Evolutionary conservation across 2,888 invertebrate species (phyloP).

Genomic region (Blera fallax): DNA sequence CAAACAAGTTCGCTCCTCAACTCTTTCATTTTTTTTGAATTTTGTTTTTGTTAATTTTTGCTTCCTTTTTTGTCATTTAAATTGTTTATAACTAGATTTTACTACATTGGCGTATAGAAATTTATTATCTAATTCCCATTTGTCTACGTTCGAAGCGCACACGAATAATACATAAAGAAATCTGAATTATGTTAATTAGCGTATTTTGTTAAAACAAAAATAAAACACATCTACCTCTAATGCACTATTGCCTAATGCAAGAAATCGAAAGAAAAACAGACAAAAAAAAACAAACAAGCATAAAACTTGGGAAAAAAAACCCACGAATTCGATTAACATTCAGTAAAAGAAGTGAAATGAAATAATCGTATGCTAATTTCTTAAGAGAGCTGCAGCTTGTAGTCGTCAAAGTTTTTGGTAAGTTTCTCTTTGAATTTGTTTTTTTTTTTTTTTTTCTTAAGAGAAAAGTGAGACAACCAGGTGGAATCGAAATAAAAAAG

Average conservation of each 20-base stretch:
- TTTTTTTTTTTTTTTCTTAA: not conserved
- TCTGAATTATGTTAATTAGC: slow-evolving; percentile 54
- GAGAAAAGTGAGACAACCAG: slow-evolving; percentile 5
- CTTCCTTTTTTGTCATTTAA: not conserved
- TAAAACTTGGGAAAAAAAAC: slow-evolving; percentile 1
- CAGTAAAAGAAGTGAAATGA: slow-evolving; percentile 31
- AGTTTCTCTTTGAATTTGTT: not conserved
- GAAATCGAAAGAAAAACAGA: not conserved
- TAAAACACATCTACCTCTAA: slow-evolving; percentile 8
- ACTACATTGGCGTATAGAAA: not conserved
- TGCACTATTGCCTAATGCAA: slow-evolving; percentile 59
- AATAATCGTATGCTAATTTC: slow-evolving; percentile 42
- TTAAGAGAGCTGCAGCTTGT: slow-evolving; percentile 55
- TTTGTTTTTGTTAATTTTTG: not conserved
- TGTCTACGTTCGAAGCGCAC: not conserved
- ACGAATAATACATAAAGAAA: slow-evolving; percentile 45
- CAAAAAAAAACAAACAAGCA: slow-evolving; percentile 1
- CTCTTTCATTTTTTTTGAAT: slow-evolving; percentile 24
- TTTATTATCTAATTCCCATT: slow-evolving; percentile 11
- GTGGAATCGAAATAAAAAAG: no score
- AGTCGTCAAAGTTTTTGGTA: not conserved
- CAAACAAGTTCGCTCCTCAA: slow-evolving; percentile 27
- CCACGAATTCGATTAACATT: slow-evolving; percentile 38
- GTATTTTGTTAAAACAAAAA: not conserved
- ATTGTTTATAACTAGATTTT: not conserved